phyloP scores from a whole-genome alignment of 2,113 vertebrate genomes.

The Calypte anna region DNA sequence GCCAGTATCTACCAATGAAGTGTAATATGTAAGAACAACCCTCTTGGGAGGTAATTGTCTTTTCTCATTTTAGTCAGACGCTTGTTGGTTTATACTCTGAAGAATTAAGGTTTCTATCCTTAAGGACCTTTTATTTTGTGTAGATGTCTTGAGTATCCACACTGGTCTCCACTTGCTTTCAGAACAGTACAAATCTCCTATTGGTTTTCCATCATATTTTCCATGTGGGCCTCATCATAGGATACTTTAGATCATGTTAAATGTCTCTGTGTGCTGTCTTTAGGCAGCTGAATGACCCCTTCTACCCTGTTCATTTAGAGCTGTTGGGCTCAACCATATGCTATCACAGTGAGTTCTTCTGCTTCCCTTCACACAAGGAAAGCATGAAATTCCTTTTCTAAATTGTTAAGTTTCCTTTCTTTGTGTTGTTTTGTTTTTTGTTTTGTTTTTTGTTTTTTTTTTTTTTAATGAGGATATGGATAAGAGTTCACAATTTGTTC shows the following conservation, averaged over 20 bases:
- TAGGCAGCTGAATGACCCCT: not conserved
- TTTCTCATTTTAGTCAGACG: not conserved
- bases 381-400: not conserved
- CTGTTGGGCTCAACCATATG: not conserved
- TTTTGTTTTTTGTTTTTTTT: not conserved
- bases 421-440: not conserved
- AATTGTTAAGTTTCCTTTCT: not conserved
- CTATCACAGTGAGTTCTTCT: not conserved
- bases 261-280: not conserved
- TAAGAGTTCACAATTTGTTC: not conserved
- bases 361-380: not conserved
- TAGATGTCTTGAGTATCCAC: not conserved
- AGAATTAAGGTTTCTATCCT: not conserved
- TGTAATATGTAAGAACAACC: not conserved
- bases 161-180: not conserved
- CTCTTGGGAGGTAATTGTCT: not conserved
- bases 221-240: not conserved
- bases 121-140: not conserved
- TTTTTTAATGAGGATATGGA: not conserved
- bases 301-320: not conserved
- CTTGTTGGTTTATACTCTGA: not conserved
- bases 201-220: not conserved
- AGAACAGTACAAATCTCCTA: not conserved
- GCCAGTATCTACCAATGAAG: not conserved
- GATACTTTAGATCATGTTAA: not conserved